Evolutionary conservation across 64 coral and sea anemone species (phyloP), one percentile per base, ranked within the genome.

Genomic region (Platygyra sinensis): DNA sequence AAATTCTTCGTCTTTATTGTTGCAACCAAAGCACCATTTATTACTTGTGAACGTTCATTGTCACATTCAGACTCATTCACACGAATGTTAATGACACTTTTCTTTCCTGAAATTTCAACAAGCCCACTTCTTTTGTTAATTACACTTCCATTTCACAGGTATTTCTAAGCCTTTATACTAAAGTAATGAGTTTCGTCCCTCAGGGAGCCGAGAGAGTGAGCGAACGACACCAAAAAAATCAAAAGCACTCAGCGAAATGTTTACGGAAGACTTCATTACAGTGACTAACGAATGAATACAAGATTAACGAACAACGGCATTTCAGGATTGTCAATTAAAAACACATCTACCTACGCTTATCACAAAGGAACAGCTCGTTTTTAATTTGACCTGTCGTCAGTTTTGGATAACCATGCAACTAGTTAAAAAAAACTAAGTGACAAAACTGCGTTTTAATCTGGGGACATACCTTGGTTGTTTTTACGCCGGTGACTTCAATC

Each of bases 401-500:
- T 16, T 50, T 11, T 11, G 24, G 11, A 31, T 46, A 33, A 82
- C 30, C 18, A n/a, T n/a, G n/a, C n/a, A 64, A 25, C 54, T 29
- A 16, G 20, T 30, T 16, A 62, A 52, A 17, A 80, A 50, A 69
- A 16, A 84, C 28, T 33, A 25, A 1, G 16, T 24, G 31, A 84
- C 31, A 84, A 84, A 49, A 65, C 60, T 49, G 60, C 67, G 62
- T 30, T 62, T 81, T 81, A 81, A 81, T 81, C 57, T 29, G 4
- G 9, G 18, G 29, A 32, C 22, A 55, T 29, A 55, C 69, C 3
- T 24, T 20, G 7, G 3, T 25, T 46, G n/a, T 36, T 84, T 28
- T 67, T 33, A 67, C 13, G 80, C 60, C 33, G 17, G 80, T 82
- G 38, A 82, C 57, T 22, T 82, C 55, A 36, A 42, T 82, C 27